phyloP scores from a whole-genome alignment of 2,797 vertebrate species.

The Leptatherina wallacei region DNA sequence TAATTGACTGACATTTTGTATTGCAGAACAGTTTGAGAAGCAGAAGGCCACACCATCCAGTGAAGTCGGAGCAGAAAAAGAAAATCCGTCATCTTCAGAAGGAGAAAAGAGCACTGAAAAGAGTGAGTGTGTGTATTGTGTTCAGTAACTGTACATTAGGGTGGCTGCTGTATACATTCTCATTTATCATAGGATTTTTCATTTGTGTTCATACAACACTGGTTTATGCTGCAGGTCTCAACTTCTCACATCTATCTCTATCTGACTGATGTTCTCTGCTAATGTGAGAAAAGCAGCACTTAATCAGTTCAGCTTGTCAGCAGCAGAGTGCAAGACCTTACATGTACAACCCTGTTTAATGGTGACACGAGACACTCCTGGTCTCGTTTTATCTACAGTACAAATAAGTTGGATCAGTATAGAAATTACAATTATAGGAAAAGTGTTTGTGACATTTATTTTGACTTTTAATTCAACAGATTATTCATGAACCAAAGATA shows the following conservation, averaged over 20 bases:
- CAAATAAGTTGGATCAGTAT: background rate
- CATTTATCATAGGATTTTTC: background rate
- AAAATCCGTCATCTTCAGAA: conserved; percentile 3
- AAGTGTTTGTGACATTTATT: background rate
- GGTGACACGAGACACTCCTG: background rate
- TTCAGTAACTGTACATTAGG: background rate
- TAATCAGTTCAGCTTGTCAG: conserved; percentile 40
- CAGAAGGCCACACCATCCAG: background rate
- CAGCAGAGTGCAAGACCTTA: conserved; percentile 7
- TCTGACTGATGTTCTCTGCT: background rate
- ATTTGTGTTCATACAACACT: background rate
- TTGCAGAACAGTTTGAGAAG: conserved; percentile 40
- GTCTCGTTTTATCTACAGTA: conserved; percentile 25
- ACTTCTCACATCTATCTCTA: conserved; percentile 32
- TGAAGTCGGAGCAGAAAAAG: conserved; percentile 9
- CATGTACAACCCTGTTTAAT: conserved; percentile 41
- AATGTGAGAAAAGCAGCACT: conserved; percentile 16
- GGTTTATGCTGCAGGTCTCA: conserved; percentile 6
- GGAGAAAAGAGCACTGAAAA: conserved; percentile 35
- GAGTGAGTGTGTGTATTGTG: conserved; percentile 33
- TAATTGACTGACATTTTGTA: background rate
- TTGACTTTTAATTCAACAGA: background rate
- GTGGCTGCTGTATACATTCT: background rate
- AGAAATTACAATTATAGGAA: background rate
- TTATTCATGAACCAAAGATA: no score